Evolutionary conservation across 1,140 invertebrate genomes (phyloP).

Genomic region (Araneus ventricosus): DNA sequence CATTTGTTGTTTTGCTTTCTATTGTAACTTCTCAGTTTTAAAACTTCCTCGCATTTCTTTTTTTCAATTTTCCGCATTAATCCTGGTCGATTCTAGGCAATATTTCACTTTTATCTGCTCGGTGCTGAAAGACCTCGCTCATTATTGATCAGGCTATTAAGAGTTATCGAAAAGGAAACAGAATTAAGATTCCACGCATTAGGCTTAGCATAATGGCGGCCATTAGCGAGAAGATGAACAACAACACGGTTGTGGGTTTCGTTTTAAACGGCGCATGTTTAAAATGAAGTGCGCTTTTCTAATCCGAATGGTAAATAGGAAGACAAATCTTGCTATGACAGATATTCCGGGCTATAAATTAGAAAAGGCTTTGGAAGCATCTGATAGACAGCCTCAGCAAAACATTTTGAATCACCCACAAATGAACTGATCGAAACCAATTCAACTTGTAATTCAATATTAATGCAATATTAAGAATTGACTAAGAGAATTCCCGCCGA

Average conservation of each 20-base stretch:
- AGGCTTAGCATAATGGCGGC: conserved; percentile 4
- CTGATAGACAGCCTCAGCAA: no score
- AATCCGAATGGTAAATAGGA: background rate
- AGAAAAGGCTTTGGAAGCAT: no score
- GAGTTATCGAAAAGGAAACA: background rate
- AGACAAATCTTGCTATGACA: no score
- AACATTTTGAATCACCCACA: no score
- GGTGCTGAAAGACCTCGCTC: background rate
- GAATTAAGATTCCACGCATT: background rate
- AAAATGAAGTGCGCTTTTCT: background rate
- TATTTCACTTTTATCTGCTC: background rate
- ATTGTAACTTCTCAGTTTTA: background rate
- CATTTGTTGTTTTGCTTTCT: background rate
- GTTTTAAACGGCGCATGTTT: background rate
- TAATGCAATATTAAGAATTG: no score
- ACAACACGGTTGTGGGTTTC: background rate
- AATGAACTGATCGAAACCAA: no score
- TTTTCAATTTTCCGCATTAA: background rate
- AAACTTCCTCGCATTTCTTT: background rate
- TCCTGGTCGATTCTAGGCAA: background rate
- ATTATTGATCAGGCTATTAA: no score
- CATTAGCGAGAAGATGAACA: background rate
- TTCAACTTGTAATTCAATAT: no score
- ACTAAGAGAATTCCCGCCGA: no score
- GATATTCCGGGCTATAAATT: no score